A percentile compares a stretch with the other conserved stretches of the same genome.
Evolutionary conservation across 2,113 vertebrate species (phyloP).

Genomic region (Poecilia latipinna): DNA sequence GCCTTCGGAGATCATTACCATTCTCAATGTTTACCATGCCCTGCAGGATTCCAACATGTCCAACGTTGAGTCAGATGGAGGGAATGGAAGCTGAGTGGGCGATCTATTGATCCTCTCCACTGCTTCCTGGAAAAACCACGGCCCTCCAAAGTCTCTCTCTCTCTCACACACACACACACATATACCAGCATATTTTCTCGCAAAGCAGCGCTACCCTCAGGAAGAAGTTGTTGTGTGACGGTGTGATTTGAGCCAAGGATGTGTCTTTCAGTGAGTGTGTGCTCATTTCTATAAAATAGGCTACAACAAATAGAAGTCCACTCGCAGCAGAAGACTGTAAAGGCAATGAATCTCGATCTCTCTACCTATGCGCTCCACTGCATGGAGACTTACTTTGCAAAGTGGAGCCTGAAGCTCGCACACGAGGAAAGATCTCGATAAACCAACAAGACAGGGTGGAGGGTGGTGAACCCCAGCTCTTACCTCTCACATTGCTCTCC

Average conservation of each 20-base stretch:
- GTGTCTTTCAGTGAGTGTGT: slow-evolving; percentile 47
- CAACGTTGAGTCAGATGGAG: slow-evolving; percentile 73
- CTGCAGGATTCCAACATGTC: slow-evolving; percentile 69
- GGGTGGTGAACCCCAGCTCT: slow-evolving; percentile 65
- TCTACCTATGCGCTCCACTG: slow-evolving; percentile 41
- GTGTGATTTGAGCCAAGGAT: slow-evolving; percentile 64
- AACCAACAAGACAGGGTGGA: slow-evolving; percentile 58
- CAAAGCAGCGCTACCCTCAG: slow-evolving; percentile 68
- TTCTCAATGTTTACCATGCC: slow-evolving; percentile 52
- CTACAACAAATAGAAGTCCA: slow-evolving; percentile 63
- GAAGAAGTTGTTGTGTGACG: slow-evolving; percentile 72
- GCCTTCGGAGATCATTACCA: slow-evolving; percentile 33
- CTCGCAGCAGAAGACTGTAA: slow-evolving; percentile 31
- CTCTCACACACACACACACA: slow-evolving; percentile 45
- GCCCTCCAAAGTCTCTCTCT: slow-evolving; percentile 59
- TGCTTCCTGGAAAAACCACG: slow-evolving; percentile 74
- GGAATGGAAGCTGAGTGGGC: slow-evolving; percentile 76
- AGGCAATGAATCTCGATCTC: slow-evolving; percentile 51
- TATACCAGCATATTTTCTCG: slow-evolving; percentile 54
- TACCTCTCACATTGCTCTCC: slow-evolving; percentile 83
- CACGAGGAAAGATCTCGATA: slow-evolving; percentile 69
- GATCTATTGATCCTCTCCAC: slow-evolving; percentile 76
- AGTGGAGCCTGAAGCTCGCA: slow-evolving; percentile 65
- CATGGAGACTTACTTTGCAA: slow-evolving; percentile 58
- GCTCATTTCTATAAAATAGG: slow-evolving; percentile 54